Percentiles rank a stretch among this genome's conserved stretches.
Evolutionary conservation across 2,113 vertebrate species (phyloP).

Genomic region (Gasterosteus aculeatus): DNA sequence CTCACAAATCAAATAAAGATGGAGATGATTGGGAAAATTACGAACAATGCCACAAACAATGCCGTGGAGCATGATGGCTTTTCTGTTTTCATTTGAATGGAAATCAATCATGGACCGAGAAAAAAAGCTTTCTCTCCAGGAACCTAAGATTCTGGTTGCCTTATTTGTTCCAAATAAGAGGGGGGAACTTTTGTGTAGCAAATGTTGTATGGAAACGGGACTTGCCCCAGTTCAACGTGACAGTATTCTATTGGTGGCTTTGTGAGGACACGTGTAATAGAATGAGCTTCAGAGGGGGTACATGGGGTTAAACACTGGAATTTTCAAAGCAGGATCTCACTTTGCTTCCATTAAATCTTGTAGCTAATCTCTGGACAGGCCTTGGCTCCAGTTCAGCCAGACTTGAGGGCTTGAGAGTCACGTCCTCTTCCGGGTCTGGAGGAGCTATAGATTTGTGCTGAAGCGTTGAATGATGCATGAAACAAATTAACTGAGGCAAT

Average conservation of each 20-base stretch:
- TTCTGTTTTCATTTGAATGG: constrained; percentile 63
- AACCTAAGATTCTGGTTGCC: constrained; percentile 16
- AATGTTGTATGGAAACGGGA: constrained; percentile 30
- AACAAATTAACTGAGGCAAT: constrained; percentile 16
- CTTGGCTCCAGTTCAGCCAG: constrained; percentile 33
- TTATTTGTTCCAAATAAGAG: constrained; percentile 20
- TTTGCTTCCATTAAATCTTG: constrained; percentile 37
- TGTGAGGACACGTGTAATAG: constrained; percentile 30
- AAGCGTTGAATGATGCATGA: not conserved
- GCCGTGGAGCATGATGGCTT: constrained; percentile 40
- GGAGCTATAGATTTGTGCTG: not conserved
- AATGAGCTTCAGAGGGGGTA: constrained; percentile 23
- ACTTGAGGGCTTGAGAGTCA: constrained; percentile 21
- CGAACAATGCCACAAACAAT: constrained; percentile 39
- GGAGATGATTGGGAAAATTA: constrained; percentile 55
- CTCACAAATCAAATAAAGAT: constrained; percentile 53
- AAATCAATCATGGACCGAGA: constrained; percentile 47
- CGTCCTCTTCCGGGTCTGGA: not conserved
- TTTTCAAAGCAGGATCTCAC: constrained; percentile 36
- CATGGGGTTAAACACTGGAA: constrained; percentile 38
- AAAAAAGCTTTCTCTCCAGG: constrained; percentile 39
- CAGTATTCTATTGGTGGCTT: constrained; percentile 27
- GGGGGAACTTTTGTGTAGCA: constrained; percentile 10
- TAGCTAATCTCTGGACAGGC: constrained; percentile 24
- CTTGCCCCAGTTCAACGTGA: constrained; percentile 8